Evolutionary conservation across 1,140 invertebrate species (phyloP), one percentile per base, ranked within the genome.

Genomic region (Homalodisca vitripennis): DNA sequence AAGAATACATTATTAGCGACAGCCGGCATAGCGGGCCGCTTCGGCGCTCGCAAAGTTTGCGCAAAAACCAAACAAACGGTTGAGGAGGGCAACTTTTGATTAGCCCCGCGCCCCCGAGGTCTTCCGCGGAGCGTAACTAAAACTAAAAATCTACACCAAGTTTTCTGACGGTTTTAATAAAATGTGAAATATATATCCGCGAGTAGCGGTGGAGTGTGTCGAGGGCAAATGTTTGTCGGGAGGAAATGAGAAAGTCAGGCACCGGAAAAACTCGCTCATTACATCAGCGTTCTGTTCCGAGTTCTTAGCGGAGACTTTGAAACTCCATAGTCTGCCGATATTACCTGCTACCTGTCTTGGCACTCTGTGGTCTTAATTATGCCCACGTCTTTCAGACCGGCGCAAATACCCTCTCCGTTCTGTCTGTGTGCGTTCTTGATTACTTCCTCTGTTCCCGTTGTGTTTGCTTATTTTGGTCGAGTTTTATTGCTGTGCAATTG

Each of bases 91-190:
- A 60, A 60, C 24, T 60, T 60, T 60, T 60, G 55, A 60, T 60
- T 60, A 60, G 55, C 55, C 62, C 14, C 67, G 60, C 63, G 20
- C 48, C 72, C 48, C 29, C 63, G 66, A 32, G 62, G 27, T 27
- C 66, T 30, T 30, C 48, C 53, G 48, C 68, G 46, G 26, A 68
- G 67, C 53, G 67, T 57, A 3, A 62, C 51, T 60, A 68, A 68
- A 68, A 57, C 51, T 41, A 68, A 68, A 68, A 68, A 68, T 68
- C 67, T 55, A 68, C 48, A 68, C 53, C 31, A 26, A 55, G 53
- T 41, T 41, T 68, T 68, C 53, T 34, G 32, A 47, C 63, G 41
- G 63, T 34, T 65, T 65, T 65, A 41, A 65, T 65, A 65, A 60
- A 60, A 60, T 60, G 55, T 60, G 55, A 60, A 60, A 60, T 60